Percentiles rank a stretch among this genome's conserved stretches.
Evolutionary conservation across 2,113 vertebrate species (phyloP).

Genomic region (Mustelus asterias): DNA sequence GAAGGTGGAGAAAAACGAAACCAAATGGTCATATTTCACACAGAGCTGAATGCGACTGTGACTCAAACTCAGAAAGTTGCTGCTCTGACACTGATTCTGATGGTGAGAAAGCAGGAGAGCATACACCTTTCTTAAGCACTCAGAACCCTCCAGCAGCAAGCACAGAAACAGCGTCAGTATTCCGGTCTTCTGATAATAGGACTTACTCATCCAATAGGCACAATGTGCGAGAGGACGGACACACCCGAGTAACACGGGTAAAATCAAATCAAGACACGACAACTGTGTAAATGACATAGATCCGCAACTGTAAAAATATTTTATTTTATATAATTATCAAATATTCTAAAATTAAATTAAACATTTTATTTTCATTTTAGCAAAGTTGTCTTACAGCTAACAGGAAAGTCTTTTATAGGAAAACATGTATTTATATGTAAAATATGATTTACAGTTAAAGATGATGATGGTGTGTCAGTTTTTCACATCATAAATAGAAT

Average conservation of each 20-base stretch:
- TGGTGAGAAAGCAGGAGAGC: conserved; percentile 84
- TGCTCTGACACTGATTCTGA: conserved; percentile 87
- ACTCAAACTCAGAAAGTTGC: conserved; percentile 88
- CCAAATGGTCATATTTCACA: conserved; percentile 87
- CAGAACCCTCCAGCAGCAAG: conserved; percentile 68
- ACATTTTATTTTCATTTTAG: conserved; percentile 99
- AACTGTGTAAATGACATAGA: conserved; percentile 79
- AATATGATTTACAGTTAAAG: conserved; percentile 98
- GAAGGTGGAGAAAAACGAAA: conserved; percentile 83
- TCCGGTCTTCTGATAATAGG: conserved; percentile 78
- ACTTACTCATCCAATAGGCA: conserved; percentile 81
- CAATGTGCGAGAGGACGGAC: conserved; percentile 63
- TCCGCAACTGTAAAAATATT: conserved; percentile 82
- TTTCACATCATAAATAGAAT: conserved; percentile 95
- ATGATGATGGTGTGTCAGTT: conserved; percentile 93
- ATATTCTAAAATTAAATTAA: conserved; percentile 94
- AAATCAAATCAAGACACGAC: conserved; percentile 76
- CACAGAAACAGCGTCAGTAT: conserved; percentile 73
- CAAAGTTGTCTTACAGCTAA: conserved; percentile 99
- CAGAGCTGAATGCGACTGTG: conserved; percentile 67
- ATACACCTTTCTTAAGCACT: conserved; percentile 92
- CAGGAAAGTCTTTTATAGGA: conserved; percentile 99
- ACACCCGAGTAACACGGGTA: conserved; percentile 69
- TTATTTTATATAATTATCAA: conserved; percentile 99
- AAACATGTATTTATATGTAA: conserved; percentile 96